These are phyloP conservation scores for Ectemnius cavifrons DNA, from an alignment of 2,888 invertebrate species.

Conservation along the genomic window DNA sequence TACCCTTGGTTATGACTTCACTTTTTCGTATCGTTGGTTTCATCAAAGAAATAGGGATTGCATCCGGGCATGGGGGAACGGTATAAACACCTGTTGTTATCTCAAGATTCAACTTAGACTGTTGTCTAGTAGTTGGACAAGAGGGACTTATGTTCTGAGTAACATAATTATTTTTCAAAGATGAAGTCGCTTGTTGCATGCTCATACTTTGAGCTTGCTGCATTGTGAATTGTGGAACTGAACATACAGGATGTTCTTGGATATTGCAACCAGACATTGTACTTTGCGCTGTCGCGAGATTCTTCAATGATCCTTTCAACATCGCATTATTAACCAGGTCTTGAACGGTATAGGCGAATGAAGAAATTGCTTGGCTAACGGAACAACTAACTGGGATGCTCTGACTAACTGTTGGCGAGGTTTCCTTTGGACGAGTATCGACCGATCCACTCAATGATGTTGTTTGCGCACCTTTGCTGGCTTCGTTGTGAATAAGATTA, in stretches of 20 bases:
- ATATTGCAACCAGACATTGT: constrained; percentile 18
- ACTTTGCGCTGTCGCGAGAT: constrained; percentile 32
- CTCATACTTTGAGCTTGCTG: constrained; percentile 3
- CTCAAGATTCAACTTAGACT: constrained; percentile 33
- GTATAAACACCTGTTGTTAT: constrained; percentile 52
- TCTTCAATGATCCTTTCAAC: constrained; percentile 59
- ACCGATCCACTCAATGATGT: background rate
- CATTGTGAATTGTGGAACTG: background rate
- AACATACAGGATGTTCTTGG: constrained; percentile 15
- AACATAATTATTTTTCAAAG: constrained; percentile 57
- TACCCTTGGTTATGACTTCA: constrained; percentile 70
- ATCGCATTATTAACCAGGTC: constrained; percentile 61
- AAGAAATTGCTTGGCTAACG: constrained; percentile 41
- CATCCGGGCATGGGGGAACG: constrained; percentile 75
- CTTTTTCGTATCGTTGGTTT: constrained; percentile 71
- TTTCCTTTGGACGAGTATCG: constrained; percentile 43
- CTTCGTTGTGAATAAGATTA: constrained; percentile 13
- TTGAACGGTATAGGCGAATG: constrained; percentile 65
- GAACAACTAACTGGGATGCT: constrained; percentile 63
- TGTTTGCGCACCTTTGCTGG: background rate
- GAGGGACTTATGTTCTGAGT: constrained; percentile 30
- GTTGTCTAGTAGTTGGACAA: constrained; percentile 11
- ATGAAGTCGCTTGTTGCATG: constrained; percentile 35
- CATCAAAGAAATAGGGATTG: constrained; percentile 75
- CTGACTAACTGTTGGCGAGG: constrained; percentile 59